Base-by-base conservation (phyloP, 1,140 invertebrate genomes). In the Oppia nitens region DNA sequence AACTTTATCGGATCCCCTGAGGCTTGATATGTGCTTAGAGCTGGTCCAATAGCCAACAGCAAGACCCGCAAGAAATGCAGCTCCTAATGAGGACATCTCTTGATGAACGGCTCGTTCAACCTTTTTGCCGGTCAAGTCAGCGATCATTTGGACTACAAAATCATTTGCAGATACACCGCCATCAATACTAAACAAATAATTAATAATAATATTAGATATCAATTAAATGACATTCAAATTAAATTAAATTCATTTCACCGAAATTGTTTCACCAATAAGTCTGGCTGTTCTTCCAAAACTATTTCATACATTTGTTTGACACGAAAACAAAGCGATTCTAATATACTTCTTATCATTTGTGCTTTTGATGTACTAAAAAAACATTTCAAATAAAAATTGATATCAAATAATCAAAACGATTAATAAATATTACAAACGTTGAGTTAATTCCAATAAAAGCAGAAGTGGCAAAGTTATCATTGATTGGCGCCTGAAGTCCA, bases 81-180 rank as follows among this genome's bases (percentile, higher is more conserved):
- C 83, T 0, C 90, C 90, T 28, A 87, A 72, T 47, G 80, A 79
- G 17, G 85, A 82, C 74, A 84, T 83, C 72, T 90, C 86, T 0
- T 76, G 71, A 54, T 75, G 77, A 0, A 66, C 65, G 0, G 80
- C 72, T 52, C 90, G 73, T 66, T 91, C 83, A 14, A 94, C 81
- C 14, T 72, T 67, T 45, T 86, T 67, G 1, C 79, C 78, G 3
- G 82, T 83, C 27, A 91, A 72, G 73, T 94, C 84, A 3, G 88
- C 80, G 52, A 95, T 76, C 26, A 89, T 72, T 72, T 95, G 90
- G 63, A 85, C 79, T 1, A 95, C 73, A 68, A 94, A 95, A 70
- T 93, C 81, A 71, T 93, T 94, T 58, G 80, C 79, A 0, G 87
- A 83, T 20, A 97, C 89, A 26, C 92, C 92, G n/a, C 91, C 92